Conservation (phyloP, 37 sponge, comb jelly and placozoan genomes). For the Halisarca cf. caerulea region DNA sequence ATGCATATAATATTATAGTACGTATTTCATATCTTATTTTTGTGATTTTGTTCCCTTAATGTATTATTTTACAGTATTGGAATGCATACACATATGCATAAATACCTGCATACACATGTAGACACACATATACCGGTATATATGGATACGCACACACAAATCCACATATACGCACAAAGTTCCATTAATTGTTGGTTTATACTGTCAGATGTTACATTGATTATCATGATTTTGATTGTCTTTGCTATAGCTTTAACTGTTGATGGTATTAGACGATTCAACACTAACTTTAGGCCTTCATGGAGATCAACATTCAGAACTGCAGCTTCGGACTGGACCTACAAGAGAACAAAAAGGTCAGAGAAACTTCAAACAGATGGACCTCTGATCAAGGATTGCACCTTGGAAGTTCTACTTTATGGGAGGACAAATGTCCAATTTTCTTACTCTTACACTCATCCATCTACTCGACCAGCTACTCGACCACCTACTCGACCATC, state of each 20-base stretch:
- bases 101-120: too few relatives aligned
- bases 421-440: neutral
- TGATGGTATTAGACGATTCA: conserved; percentile 7
- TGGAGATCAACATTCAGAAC: neutral
- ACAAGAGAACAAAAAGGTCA: neutral
- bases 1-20: too few relatives aligned
- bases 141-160: too few relatives aligned
- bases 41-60: too few relatives aligned
- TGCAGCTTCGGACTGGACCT: neutral
- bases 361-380: neutral
- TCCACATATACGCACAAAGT: too few relatives aligned
- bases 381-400: neutral
- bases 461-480: neutral
- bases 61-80: too few relatives aligned
- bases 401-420: neutral
- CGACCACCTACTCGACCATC: neutral
- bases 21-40: too few relatives aligned
- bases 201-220: too few relatives aligned
- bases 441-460: neutral
- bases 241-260: conserved; percentile 2
- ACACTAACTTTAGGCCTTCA: neutral
- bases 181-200: too few relatives aligned
- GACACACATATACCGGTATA: too few relatives aligned
- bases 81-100: too few relatives aligned
- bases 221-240: too few relatives aligned